phyloP scores from a whole-genome alignment of 2,797 vertebrate genomes.

The Merluccius polli region DNA sequence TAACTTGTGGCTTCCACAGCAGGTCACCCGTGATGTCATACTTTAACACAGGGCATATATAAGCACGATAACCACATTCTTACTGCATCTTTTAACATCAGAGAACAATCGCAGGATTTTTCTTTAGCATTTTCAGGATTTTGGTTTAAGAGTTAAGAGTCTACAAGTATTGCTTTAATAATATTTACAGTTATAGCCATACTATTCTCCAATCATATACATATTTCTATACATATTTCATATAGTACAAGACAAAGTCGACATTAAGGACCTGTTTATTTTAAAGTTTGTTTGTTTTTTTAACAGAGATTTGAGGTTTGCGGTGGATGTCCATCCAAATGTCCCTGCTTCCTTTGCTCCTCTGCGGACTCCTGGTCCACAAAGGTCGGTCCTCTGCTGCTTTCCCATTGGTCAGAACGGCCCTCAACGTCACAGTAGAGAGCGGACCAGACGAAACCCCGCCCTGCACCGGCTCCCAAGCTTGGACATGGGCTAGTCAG shows the following conservation, averaged over 20 bases:
- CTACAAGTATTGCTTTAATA: neutral
- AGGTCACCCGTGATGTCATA: slow-evolving; percentile 84
- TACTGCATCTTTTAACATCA: slow-evolving; percentile 2
- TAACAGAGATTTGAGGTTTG: neutral
- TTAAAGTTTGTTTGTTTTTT: neutral
- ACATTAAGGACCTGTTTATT: neutral
- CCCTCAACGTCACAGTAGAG: slow-evolving; percentile 63
- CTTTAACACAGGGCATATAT: slow-evolving; percentile 46
- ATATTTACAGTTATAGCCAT: neutral
- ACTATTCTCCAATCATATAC: neutral
- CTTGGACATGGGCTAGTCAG: slow-evolving; percentile 71
- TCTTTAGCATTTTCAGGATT: neutral
- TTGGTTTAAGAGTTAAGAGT: neutral
- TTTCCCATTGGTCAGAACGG: slow-evolving; percentile 47
- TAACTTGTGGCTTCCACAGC: slow-evolving; percentile 52
- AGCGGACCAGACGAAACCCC: slow-evolving; percentile 27
- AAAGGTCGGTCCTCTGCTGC: slow-evolving; percentile 66
- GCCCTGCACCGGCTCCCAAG: slow-evolving; percentile 66
- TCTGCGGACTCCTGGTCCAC: slow-evolving; percentile 75
- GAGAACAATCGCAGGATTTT: neutral
- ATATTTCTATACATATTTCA: neutral
- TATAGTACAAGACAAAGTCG: neutral
- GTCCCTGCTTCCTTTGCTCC: slow-evolving; percentile 74
- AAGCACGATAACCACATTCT: slow-evolving; percentile 61
- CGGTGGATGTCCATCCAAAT: slow-evolving; percentile 74